phyloP scores from a whole-genome alignment of 2,797 vertebrate species.

The Lutjanus campechanus region DNA sequence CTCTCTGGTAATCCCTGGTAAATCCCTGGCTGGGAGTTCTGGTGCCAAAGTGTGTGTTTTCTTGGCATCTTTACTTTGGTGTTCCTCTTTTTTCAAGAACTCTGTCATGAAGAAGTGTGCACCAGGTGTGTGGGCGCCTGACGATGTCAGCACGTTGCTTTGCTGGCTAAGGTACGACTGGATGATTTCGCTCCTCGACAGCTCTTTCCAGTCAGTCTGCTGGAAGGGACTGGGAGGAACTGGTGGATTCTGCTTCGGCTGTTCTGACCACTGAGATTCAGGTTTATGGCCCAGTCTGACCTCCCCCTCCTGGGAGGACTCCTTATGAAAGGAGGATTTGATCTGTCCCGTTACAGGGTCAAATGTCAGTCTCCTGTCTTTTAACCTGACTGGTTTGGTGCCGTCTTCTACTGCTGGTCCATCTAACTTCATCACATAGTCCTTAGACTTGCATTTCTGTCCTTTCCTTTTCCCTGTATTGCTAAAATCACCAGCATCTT shows the following conservation, averaged over 20 bases:
- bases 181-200: constrained; percentile 94
- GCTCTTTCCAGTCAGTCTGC: constrained; percentile 96
- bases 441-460: constrained; percentile 88
- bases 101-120: constrained; percentile 92
- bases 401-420: constrained; percentile 84
- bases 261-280: constrained; percentile 87
- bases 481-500: constrained; percentile 82
- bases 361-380: constrained; percentile 93
- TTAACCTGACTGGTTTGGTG: constrained; percentile 90
- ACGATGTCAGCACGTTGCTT: constrained; percentile 92
- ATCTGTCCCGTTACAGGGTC: constrained; percentile 93
- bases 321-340: constrained; percentile 88
- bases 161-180: constrained; percentile 95
- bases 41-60: constrained; percentile 88
- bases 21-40: constrained; percentile 81
- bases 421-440: constrained; percentile 84
- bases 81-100: constrained; percentile 91
- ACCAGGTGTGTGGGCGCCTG: constrained; percentile 88
- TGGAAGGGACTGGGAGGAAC: constrained; percentile 91
- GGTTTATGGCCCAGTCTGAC: constrained; percentile 49
- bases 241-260: constrained; percentile 79
- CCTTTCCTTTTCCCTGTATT: constrained; percentile 88
- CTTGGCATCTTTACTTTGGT: constrained; percentile 84
- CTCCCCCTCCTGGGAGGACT: constrained; percentile 84
- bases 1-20: constrained; percentile 91